A percentile compares a stretch with the other conserved stretches of the same genome.
Evolutionary conservation across 2,888 invertebrate genomes (phyloP).

Genomic region (Drosophila atripex): DNA sequence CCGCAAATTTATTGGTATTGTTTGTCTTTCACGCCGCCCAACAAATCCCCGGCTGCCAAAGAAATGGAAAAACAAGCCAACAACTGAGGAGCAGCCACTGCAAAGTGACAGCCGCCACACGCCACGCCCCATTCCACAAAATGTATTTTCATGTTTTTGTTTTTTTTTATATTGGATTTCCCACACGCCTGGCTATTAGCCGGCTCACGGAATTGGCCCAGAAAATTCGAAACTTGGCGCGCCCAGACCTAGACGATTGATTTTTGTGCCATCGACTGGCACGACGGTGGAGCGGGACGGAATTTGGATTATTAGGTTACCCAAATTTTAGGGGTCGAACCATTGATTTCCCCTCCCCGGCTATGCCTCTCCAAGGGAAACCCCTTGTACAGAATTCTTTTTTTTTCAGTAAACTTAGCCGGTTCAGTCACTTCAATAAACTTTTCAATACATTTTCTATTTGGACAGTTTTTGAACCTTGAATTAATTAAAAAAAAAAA

Average conservation of each 20-base stretch:
- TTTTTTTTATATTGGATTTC: slow-evolving; percentile 4
- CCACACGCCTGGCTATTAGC: slow-evolving; percentile 31
- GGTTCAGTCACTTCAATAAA: slow-evolving; percentile 7
- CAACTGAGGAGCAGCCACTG: slow-evolving; percentile 30
- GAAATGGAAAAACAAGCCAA: slow-evolving; percentile 21
- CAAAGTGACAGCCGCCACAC: slow-evolving; percentile 42
- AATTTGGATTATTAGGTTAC: slow-evolving; percentile 54
- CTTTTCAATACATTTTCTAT: background rate
- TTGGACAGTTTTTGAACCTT: slow-evolving; percentile 1
- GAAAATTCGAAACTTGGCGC: slow-evolving; percentile 70
- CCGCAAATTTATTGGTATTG: slow-evolving; percentile 63
- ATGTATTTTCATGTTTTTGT: slow-evolving; percentile 10
- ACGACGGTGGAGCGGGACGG: slow-evolving; percentile 7
- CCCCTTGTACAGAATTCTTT: too few relatives aligned
- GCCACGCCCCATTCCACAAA: slow-evolving; percentile 8
- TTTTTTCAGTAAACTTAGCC: slow-evolving; percentile 9
- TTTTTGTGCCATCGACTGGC: slow-evolving; percentile 52
- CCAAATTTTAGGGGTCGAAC: slow-evolving; percentile 28
- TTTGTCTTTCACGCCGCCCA: slow-evolving; percentile 59
- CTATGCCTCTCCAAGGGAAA: too few relatives aligned
- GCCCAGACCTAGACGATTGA: slow-evolving; percentile 44
- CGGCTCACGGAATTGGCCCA: slow-evolving; percentile 59
- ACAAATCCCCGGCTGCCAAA: slow-evolving; percentile 46
- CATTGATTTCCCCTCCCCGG: slow-evolving; percentile 1
- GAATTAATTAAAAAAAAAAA: background rate